Percentiles rank a stretch among this genome's conserved stretches.
Conservation (phyloP, 1,140 invertebrate species). For the Orius laevigatus region DNA sequence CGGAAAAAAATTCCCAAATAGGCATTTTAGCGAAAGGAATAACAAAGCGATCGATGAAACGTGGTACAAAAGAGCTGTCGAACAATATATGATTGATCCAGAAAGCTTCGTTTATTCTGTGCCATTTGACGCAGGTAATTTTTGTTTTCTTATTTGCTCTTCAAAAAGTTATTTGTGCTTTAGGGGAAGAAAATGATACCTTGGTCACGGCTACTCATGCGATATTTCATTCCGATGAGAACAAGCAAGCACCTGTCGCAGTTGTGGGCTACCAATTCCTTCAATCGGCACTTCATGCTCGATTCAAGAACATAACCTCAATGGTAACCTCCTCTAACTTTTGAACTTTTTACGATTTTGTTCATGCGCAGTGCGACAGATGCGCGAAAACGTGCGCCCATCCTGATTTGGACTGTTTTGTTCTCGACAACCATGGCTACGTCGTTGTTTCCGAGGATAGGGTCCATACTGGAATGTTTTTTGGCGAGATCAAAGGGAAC, state of each 20-base stretch:
- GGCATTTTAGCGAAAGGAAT: conserved; percentile 38
- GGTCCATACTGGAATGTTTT: conserved; percentile 63
- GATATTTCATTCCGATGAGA: conserved; percentile 51
- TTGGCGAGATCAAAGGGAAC: conserved; percentile 62
- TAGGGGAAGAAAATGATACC: conserved; percentile 41
- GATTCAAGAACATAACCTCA: conserved; percentile 65
- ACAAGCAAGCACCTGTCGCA: conserved; percentile 60
- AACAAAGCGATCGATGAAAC: conserved; percentile 74
- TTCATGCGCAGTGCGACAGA: conserved; percentile 11
- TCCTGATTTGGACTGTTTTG: conserved; percentile 59
- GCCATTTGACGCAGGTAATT: conserved; percentile 46
- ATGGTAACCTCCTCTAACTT: conserved; percentile 26
- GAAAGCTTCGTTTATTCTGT: conserved; percentile 78
- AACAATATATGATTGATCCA: conserved; percentile 63
- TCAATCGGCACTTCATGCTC: conserved; percentile 51
- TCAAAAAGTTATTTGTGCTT: background rate
- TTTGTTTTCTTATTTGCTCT: conserved; percentile 3
- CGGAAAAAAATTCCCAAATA: conserved; percentile 21
- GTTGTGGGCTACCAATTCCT: conserved; percentile 85
- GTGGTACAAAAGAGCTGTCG: conserved; percentile 85
- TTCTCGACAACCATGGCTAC: conserved; percentile 82
- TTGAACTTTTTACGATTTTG: background rate
- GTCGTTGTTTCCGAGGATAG: conserved; percentile 59
- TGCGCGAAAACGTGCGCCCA: conserved; percentile 44
- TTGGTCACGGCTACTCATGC: conserved; percentile 77